Evolutionary conservation across 2,113 vertebrate genomes (phyloP), one percentile per base, ranked within the genome.

Genomic region (Macquaria ambigua): DNA sequence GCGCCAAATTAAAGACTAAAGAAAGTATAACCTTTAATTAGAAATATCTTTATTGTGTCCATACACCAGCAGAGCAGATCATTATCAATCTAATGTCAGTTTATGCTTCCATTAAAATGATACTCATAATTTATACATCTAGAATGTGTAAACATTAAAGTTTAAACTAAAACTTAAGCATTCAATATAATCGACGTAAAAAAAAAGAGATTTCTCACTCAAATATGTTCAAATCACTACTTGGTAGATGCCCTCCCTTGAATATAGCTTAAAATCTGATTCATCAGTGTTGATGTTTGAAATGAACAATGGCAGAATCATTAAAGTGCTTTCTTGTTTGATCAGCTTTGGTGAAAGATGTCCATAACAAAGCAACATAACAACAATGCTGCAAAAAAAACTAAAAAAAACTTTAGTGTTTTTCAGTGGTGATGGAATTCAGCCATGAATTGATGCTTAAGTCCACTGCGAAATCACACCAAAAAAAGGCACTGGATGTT

Each of bases 241-340:
- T 86, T 69, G 23, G 59, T 70, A 37, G 10, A 79, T 28, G 43
- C 10, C 23, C 12, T 80, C 52, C 6, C 34, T 39, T 37, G 34
- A 81, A 55, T 53, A 34, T 63, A 81, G 8, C 85, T 89, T 77
- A 64, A 64, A 39, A 72, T 82, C 37, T 74, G 41, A 70, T 56
- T 12, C 79, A 37, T 77, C 55, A 74, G 67, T 71, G 52, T 41
- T 63, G 34, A 41, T 64, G 46, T 70, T 68, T 81, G 70, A 77
- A 43, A 74, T 55, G 43, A 83, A 79, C 48, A 69, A 78, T 85
- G 66, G 64, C 73, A 85, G 69, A 52, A 70, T 78, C 18, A 59
- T 79, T 94, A 93, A 95, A 95, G 95, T 94, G 92, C 92, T 87
- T 84, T 81, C 72, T 90, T 84, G 34, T 77, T 77, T 68, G 79